phyloP scores from a whole-genome alignment of 2,113 vertebrate genomes.

The Muntiacus muntjak region DNA sequence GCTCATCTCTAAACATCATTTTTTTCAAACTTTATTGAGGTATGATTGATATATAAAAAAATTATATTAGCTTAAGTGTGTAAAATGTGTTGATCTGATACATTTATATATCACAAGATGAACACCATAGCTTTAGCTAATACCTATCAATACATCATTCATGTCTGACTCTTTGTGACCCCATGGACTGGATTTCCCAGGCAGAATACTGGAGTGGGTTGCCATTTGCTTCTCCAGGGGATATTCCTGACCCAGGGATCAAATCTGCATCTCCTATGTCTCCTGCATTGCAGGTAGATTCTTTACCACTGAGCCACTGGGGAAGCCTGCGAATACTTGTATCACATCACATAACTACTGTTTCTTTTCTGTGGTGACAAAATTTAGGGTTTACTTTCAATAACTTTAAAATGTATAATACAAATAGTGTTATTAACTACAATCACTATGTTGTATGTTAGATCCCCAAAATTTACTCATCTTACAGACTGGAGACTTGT shows the following conservation, averaged over 20 bases:
- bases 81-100: not conserved
- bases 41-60: not conserved
- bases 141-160: not conserved
- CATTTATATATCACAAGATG: not conserved
- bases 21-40: not conserved
- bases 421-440: not conserved
- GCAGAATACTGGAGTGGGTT: not conserved
- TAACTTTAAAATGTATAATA: not conserved
- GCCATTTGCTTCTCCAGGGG: not conserved
- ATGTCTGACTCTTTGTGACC: not conserved
- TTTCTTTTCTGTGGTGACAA: not conserved
- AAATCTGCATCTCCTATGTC: not conserved
- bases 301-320: not conserved
- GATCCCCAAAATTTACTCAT: not conserved
- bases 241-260: not conserved
- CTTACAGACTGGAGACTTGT: not conserved
- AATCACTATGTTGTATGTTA: not conserved
- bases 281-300: not conserved
- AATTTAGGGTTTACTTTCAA: not conserved
- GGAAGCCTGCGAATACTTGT: accelerated
- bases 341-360: not conserved
- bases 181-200: not conserved
- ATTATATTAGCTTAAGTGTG: not conserved
- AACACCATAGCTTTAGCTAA: not conserved
- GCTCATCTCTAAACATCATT: not conserved